Conservation (phyloP, 1,140 invertebrate genomes). For the Drosophila orosa region DNA sequence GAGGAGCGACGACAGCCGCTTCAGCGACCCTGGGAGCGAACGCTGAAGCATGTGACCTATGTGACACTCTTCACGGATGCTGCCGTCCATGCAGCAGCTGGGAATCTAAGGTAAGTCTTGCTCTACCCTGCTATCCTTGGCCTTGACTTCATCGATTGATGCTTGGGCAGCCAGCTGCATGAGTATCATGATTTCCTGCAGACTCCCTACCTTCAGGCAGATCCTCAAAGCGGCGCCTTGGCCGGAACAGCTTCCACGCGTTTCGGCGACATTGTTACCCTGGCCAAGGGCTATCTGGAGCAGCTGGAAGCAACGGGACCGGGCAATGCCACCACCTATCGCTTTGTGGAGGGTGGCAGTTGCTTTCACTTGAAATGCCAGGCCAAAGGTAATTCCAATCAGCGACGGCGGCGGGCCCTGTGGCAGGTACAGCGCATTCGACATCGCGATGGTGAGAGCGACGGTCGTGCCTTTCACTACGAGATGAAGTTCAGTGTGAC, state of each 20-base stretch:
- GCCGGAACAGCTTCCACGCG: constrained; percentile 66
- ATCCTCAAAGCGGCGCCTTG: constrained; percentile 25
- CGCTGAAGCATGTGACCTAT: constrained; percentile 86
- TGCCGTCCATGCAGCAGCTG: constrained; percentile 77
- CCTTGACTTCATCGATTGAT: background rate
- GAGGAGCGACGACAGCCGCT: too few relatives aligned
- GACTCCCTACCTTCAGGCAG: constrained; percentile 85
- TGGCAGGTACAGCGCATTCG: constrained; percentile 88
- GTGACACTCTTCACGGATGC: constrained; percentile 85
- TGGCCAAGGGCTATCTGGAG: constrained; percentile 87
- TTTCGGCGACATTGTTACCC: constrained; percentile 87
- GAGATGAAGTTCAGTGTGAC: constrained; percentile 88
- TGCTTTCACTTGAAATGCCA: constrained; percentile 10
- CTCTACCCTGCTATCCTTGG: too few relatives aligned
- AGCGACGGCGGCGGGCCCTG: constrained; percentile 84
- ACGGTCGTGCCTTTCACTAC: constrained; percentile 85
- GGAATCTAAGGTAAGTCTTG: constrained; percentile 68
- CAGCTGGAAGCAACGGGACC: constrained; percentile 61
- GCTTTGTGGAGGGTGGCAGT: constrained; percentile 85
- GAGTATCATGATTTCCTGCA: constrained; percentile 76
- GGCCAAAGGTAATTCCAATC: constrained; percentile 68
- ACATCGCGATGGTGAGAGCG: constrained; percentile 85
- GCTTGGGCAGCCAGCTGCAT: constrained; percentile 64
- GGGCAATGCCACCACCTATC: constrained; percentile 84
- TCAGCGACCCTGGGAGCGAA: constrained; percentile 85